Evolutionary conservation across 37 sponge, comb jelly and placozoan genomes (phyloP), one percentile per base, ranked within the genome.

Genomic region (Agelas oroides): DNA sequence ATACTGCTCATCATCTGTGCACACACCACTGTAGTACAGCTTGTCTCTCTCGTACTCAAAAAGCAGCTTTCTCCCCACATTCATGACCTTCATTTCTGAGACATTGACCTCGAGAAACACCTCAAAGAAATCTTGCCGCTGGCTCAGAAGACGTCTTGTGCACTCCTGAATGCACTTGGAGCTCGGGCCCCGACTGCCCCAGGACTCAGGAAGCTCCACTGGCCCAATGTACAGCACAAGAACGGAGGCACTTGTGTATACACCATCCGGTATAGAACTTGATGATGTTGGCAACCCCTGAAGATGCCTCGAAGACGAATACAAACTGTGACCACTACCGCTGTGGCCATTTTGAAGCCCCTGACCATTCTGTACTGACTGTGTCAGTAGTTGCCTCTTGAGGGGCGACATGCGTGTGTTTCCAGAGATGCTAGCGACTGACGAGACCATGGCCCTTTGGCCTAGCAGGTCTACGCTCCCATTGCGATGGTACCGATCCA

Each of bases 1-100:
- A 69, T 92, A 87, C 34, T 84, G 80, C 76, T 92, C 92, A 41
- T 92, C 88, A 31, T 92, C 81, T 31, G 80, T 84, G 64, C 85
- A 85, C 52, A 84, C 79, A 17, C 92, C 92, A 59, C 88, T 84
- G 66, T 87, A 92, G 78, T 79, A 92, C 28, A 92, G 76, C 71
- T 87, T 85, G 12, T 92, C 80, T 57, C 92, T 46, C 31, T 63
- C 46, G 64, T 92, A 76, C 32, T 62, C 65, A 54, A 73, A 84
- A 24, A 92, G 57, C 16, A 58, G 65, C 21, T 65, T 73, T 21
- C 73, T 57, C n/a, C 62, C 58, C 46, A 72, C 70, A 21, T 84
- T 79, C 13, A 84, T 41, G 1, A 92, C 64, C 69, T 74, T 87
- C 81, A 92, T 58, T 23, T 46, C 65, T 12, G 32, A 62, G 27